Evolutionary conservation across 2,888 invertebrate genomes (phyloP), one percentile per base, ranked within the genome.

Genomic region (Cerastis leucographa): DNA sequence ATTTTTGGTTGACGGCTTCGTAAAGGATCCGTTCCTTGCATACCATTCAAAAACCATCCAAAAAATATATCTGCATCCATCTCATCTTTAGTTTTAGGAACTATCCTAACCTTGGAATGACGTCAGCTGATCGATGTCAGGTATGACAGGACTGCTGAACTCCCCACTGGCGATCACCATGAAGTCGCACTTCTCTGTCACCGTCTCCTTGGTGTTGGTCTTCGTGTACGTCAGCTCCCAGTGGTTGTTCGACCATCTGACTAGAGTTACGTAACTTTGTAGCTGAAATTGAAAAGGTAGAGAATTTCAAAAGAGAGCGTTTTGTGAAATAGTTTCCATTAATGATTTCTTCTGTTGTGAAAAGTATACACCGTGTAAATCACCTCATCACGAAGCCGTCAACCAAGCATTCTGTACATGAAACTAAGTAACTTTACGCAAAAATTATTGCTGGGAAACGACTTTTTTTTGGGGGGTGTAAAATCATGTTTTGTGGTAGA

Each of bases 121-220:
- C 3, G 95, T 91, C 67, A 93, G 89, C 25, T 94, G 93, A 2
- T 92, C 90, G 42, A 94, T 90, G 46, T 92, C 90, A 0, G 97
- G 96, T 82, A 92, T 90, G 2, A 87, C 87, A 0, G 94, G 94
- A 9, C 90, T 90, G 71, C 92, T 91, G 83, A 95, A 96, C 88
- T 97, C 97, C 90, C 98, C 98, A 88, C 97, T 98, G 87, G 98
- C 98, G 11, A 98, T 95, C 83, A 98, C 97, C 9, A 98, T 95
- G 69, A 97, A 97, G 89, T 98, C 97, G 88, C 97, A 98, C 7
- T 90, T 87, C 42, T 95, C 95, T 0, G 95, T 95, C 25, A 94
- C 88, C 17, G 92, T 92, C 56, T 93, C 87, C n/a, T 93, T 92
- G 0, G 94, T 95, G 74, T 94, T 93, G 0, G 97, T 88, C 84